phyloP scores from a whole-genome alignment of 2,113 vertebrate species.

The Aleadryas rufinucha region DNA sequence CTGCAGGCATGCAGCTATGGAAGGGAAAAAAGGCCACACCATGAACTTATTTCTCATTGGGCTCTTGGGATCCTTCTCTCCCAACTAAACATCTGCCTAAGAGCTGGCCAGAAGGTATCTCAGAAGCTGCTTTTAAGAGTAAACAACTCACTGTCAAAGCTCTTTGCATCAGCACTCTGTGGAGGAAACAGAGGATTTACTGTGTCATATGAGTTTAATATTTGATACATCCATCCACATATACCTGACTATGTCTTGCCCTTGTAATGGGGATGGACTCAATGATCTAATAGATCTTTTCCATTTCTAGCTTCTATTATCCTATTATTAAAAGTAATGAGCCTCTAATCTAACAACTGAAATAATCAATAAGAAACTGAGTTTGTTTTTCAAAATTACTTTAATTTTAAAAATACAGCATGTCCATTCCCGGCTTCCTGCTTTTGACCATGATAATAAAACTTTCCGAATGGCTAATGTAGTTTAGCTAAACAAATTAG shows the following conservation, averaged over 20 bases:
- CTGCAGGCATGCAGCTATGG: not conserved
- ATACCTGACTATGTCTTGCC: slow-evolving; percentile 42
- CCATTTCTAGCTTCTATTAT: slow-evolving; percentile 60
- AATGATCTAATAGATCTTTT: slow-evolving; percentile 54
- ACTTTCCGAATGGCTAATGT: slow-evolving; percentile 74
- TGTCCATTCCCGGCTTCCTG: slow-evolving; percentile 70
- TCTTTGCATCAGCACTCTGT: slow-evolving; percentile 51
- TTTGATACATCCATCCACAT: slow-evolving; percentile 52
- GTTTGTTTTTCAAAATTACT: slow-evolving; percentile 70
- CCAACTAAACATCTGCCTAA: slow-evolving; percentile 34
- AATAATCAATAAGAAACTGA: slow-evolving; percentile 73
- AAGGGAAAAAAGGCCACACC: not conserved
- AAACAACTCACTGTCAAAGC: slow-evolving; percentile 48
- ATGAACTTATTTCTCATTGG: not conserved
- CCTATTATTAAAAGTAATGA: slow-evolving; percentile 73
- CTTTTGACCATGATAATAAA: slow-evolving; percentile 74
- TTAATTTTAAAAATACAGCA: slow-evolving; percentile 74
- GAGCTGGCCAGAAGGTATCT: slow-evolving; percentile 39
- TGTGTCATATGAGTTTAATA: slow-evolving; percentile 50
- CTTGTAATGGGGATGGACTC: slow-evolving; percentile 41
- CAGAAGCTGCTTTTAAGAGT: slow-evolving; percentile 48
- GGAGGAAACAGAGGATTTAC: slow-evolving; percentile 45
- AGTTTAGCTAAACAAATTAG: slow-evolving; percentile 80
- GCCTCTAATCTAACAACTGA: slow-evolving; percentile 71
- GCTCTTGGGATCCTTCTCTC: not conserved